Evolutionary conservation across 2,113 vertebrate species (phyloP).

Genomic region (Lichenostomus cassidix): DNA sequence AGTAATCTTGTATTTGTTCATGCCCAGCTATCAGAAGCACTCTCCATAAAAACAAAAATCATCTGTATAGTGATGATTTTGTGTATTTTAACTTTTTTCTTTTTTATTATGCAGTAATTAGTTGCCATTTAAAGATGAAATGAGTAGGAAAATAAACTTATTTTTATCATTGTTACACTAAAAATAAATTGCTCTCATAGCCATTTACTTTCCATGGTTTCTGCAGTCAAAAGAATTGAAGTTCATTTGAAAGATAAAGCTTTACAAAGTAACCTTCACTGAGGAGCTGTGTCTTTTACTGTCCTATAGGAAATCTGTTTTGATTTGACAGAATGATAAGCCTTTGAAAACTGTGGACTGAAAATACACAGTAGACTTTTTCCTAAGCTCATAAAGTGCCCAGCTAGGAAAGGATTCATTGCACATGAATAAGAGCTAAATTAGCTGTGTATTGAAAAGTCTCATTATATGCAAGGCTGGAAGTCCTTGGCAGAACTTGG

Average conservation of each 20-base stretch:
- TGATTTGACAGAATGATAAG: conserved; percentile 31
- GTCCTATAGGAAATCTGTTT: neutral
- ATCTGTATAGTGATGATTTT: neutral
- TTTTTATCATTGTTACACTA: neutral
- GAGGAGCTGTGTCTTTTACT: neutral
- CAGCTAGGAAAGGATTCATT: conserved; percentile 6
- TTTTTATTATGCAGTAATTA: neutral
- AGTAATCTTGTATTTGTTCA: neutral
- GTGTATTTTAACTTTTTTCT: neutral
- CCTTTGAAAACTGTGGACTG: conserved; percentile 10
- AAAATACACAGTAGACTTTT: conserved; percentile 24
- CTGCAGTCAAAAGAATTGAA: neutral
- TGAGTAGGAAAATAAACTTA: neutral
- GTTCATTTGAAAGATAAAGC: conserved; percentile 2
- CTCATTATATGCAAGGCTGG: neutral
- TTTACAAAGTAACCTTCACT: conserved; percentile 22
- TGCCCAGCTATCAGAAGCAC: accelerated
- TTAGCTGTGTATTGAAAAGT: conserved; percentile 23
- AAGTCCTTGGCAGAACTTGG: neutral
- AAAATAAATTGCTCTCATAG: neutral
- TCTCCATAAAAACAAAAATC: neutral
- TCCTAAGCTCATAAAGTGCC: neutral
- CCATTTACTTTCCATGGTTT: neutral
- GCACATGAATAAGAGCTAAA: conserved; percentile 23
- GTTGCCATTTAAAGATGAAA: neutral